Base-by-base conservation (phyloP, 53 echinoderm and acorn worm species). In the Arbacia lixula region DNA sequence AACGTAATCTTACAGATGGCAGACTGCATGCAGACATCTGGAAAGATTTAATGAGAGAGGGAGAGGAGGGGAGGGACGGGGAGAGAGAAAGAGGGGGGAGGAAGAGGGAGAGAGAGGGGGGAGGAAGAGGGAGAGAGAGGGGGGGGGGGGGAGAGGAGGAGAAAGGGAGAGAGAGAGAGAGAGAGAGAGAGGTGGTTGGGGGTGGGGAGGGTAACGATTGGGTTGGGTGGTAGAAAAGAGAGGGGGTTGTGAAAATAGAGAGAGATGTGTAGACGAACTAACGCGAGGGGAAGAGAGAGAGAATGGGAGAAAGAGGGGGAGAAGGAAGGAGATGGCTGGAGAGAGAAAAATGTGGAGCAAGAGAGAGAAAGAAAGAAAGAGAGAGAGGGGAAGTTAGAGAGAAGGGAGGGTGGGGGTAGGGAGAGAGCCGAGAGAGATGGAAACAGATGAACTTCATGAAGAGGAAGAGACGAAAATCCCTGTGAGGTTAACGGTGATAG, bases 401-500 rank as follows among this genome's bases (percentile, higher is more conserved):
- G 46, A 46, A 46, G 14, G 14, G 8, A 14, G 46, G 46, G 46
- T 10, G 46, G 46, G 8, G 14, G 21, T 16, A 56, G 21, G 21
- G 57, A 11, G 57, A 56, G 21, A 56, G 21, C 10, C 22, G 25
- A 29, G 33, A 42, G 41, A 9, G 60, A 58, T 58, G 8, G 19
- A 24, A 58, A 24, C 1, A 58, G 60, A 22, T 41, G 71, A 8
- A n/a, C n/a, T n/a, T n/a, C n/a, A 71, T 71, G 71, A 71, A 31
- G 75, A 31, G 54, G 33, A 53, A 75, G 53, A 75, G 54, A n/a
- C 33, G 24, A 31, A 53, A 75, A 71, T 46, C 50, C 29, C 24
- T n/a, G 26, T 43, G 43, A 71, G 71, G 71, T 71, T 46, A 71
- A 71, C 25, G 12, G 41, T 71, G 42, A 71, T 71, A 29, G 54